phyloP scores from a whole-genome alignment of 2,888 invertebrate species.

The Drosophila mercatorum region DNA sequence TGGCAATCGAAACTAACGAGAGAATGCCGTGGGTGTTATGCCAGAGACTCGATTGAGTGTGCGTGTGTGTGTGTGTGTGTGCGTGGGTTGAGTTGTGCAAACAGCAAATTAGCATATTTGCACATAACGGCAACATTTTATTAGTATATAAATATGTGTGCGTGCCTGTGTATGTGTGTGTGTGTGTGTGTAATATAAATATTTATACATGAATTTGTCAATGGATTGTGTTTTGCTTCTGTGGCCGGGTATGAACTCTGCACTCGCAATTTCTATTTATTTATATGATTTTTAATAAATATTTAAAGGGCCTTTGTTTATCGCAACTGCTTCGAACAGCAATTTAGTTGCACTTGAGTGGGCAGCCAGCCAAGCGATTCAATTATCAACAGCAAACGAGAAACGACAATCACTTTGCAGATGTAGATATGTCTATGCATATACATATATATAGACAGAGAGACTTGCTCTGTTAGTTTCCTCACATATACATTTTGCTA shows the following conservation, averaged over 20 bases:
- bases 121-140: constrained; percentile 71
- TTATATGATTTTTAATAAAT: constrained; percentile 23
- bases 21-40: constrained; percentile 2
- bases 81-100: constrained; percentile 59
- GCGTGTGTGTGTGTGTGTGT: constrained; percentile 3
- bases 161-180: constrained; percentile 1
- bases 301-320: constrained; percentile 6
- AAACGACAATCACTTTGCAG: neutral
- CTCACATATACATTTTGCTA: constrained; percentile 19
- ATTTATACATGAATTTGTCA: constrained; percentile 63
- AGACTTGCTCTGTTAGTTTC: neutral
- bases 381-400: constrained; percentile 17
- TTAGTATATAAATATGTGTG: constrained; percentile 23
- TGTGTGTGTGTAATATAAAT: constrained; percentile 64
- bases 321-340: neutral
- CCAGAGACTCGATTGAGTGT: neutral
- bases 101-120: constrained; percentile 74
- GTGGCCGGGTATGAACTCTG: constrained; percentile 41
- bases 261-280: constrained; percentile 6
- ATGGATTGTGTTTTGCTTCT: constrained; percentile 33
- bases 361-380: constrained; percentile 33
- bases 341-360: constrained; percentile 16
- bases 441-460: neutral
- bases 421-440: neutral
- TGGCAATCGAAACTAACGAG: constrained; percentile 29